Conservation (phyloP, 2,797 vertebrate species). For the Falco columbarius region DNA sequence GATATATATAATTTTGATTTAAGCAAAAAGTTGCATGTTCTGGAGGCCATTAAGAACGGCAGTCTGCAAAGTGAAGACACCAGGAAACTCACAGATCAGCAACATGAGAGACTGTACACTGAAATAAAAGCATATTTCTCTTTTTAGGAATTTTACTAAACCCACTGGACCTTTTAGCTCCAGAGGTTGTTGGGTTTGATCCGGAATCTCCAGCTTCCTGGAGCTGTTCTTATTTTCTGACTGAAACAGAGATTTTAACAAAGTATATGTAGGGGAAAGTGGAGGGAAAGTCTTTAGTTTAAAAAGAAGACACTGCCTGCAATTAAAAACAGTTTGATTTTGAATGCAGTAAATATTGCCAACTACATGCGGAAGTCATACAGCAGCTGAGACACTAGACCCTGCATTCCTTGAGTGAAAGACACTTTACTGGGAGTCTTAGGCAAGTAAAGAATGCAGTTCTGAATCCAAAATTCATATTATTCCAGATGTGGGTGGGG, state of each 20-base stretch:
- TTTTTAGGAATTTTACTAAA: neutral
- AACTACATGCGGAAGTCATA: neutral
- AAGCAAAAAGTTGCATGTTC: neutral
- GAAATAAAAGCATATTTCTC: neutral
- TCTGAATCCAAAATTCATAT: slow-evolving; percentile 57
- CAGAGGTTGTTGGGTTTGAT: neutral
- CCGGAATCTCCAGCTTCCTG: neutral
- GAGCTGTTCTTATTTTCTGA: neutral
- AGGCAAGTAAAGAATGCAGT: slow-evolving; percentile 55
- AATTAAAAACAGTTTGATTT: neutral
- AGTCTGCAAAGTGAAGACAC: neutral
- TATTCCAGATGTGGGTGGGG: slow-evolving; percentile 63
- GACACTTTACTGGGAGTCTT: slow-evolving; percentile 41
- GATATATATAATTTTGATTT: neutral
- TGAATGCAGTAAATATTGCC: neutral
- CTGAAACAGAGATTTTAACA: neutral
- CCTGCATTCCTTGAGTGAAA: slow-evolving; percentile 10
- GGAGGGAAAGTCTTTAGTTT: neutral
- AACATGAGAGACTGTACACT: neutral
- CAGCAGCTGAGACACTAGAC: slow-evolving; percentile 16
- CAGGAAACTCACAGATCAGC: neutral
- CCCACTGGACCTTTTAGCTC: neutral
- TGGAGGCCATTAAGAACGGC: neutral
- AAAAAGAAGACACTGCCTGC: neutral
- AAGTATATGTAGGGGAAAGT: neutral